Evolutionary conservation across 2,797 vertebrate genomes (phyloP), one percentile per base, ranked within the genome.

Genomic region (Anguilla obscura): DNA sequence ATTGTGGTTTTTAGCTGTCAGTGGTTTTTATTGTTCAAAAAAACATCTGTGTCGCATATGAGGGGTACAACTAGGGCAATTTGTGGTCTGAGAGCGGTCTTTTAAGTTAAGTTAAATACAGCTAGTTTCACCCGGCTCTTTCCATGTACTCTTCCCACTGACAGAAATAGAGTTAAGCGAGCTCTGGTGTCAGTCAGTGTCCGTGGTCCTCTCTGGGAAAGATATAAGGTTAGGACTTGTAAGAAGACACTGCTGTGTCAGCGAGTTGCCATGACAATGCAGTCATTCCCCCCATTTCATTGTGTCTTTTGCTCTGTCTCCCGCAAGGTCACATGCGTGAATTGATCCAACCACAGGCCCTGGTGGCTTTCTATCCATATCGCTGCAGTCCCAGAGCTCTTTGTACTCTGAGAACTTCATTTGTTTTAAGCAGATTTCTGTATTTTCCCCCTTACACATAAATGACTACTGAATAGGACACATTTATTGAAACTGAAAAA

Each of bases 231-330:
- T 93, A 93, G 91, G 89, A 94, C 93, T 92, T 94, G 94, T 94
- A 94, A 95, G 95, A 95, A 95, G 94, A 95, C 94, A 94, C 93
- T 95, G 95, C 95, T 84, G 86, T 89, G 93, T 96, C 95, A 96
- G 96, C 96, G 94, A 89, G 92, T 94, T 92, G 87, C 91, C 89
- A 93, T 93, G 91, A 94, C 94, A 94, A 94, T 95, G 92, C 90
- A 3, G 88, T 92, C 92, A 90, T 91, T 92, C 93, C 92, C 40
- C 92, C 54, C 33, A 10, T 94, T 95, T 93, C 92, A 94, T 91
- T 93, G 93, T 92, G 87, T 94, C 93, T 94, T 90, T 90, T 87
- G 90, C 91, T 84, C 91, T 90, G 88, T 93, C 89, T 90, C 74
- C 83, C 33, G 88, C 90, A 91, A 92, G 92, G 93, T 94, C 94